A percentile compares a stretch with the other conserved stretches of the same genome.
Conservation (phyloP, 1,140 invertebrate species). For the Drosophila parabipectinata region DNA sequence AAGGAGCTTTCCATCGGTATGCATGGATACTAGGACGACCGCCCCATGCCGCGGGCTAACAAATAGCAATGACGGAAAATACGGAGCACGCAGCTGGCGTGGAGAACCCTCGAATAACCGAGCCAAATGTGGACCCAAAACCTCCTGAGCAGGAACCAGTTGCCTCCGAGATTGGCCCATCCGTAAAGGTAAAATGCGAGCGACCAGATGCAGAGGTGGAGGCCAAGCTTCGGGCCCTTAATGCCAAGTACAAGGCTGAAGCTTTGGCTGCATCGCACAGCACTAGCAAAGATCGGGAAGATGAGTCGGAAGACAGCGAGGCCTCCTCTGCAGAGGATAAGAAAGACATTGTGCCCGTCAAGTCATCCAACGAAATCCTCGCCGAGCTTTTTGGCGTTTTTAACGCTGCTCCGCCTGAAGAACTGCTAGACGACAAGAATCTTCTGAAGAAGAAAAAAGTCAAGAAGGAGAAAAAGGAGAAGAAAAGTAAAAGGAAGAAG, state of each 20-base stretch:
- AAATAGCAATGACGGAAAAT: constrained; percentile 60
- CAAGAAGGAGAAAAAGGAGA: constrained; percentile 85
- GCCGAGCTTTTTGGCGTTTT: constrained; percentile 90
- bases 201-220: constrained; percentile 61
- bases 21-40: constrained; percentile 9
- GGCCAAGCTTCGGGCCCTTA: constrained; percentile 57
- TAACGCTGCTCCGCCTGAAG: constrained; percentile 86
- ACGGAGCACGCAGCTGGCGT: constrained; percentile 34
- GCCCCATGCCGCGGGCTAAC: constrained; percentile 3
- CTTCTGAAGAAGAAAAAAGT: constrained; percentile 81
- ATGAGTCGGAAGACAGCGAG: constrained; percentile 18
- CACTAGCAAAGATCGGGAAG: constrained; percentile 16
- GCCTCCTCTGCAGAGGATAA: constrained; percentile 72
- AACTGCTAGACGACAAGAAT: constrained; percentile 67
- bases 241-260: constrained; percentile 52
- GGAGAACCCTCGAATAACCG: constrained; percentile 26
- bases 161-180: background rate
- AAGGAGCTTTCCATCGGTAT: constrained; percentile 1
- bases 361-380: constrained; percentile 91
- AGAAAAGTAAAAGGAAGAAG: constrained; percentile 85
- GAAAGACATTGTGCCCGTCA: constrained; percentile 84
- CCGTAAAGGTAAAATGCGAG: constrained; percentile 56
- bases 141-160: background rate
- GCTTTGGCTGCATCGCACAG: background rate
- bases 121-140: constrained; percentile 13